Evolutionary conservation across 1,140 invertebrate species (phyloP), one percentile per base, ranked within the genome.

Genomic region (Adoxophyes honmai): DNA sequence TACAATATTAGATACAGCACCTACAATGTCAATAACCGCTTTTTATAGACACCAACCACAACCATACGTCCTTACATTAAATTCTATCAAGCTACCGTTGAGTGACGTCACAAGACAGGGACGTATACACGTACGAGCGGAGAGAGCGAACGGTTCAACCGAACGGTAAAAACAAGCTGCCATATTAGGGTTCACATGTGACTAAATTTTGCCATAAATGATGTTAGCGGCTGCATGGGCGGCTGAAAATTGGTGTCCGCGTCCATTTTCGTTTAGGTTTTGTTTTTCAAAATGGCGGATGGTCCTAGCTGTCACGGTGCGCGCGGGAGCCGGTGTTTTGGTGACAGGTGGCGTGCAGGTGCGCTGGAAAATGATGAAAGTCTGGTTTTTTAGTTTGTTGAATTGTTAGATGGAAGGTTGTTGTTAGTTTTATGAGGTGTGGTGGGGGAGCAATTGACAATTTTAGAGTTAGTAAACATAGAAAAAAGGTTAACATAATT

Each of bases 181-280:
- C 80, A 74, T 78, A 83, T 82, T 81, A 64, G 78, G 73, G 66
- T 52, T 79, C 82, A 81, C 65, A 81, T 86, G 80, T 78, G 68
- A 57, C 75, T 70, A 82, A 83, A 83, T 81, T 78, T 77, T 62
- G 68, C 55, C 57, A 76, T 84, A 81, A 72, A 59, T 52, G 58
- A 52, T 59, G 58, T 73, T 67, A 37, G 57, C 53, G 44, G 39
- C 61, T 52, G 63, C 59, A 57, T 72, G 73, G 62, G 39, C 42
- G 16, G 39, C 60, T 60, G 61, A 56, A 55, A 63, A 59, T 83
- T 75, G 62, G 67, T 61, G 57, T 38, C 57, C 52, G 28, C 59
- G 65, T 73, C 62, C 51, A 67, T 76, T 79, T 79, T 62, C 16
- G 63, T 57, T 66, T 63, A 73, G 66, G 52, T 63, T 65, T 55